These are phyloP conservation scores for Bursaphelenchus mucronatus DNA, from an alignment of 1,140 invertebrate species.

Conservation along the genomic window DNA sequence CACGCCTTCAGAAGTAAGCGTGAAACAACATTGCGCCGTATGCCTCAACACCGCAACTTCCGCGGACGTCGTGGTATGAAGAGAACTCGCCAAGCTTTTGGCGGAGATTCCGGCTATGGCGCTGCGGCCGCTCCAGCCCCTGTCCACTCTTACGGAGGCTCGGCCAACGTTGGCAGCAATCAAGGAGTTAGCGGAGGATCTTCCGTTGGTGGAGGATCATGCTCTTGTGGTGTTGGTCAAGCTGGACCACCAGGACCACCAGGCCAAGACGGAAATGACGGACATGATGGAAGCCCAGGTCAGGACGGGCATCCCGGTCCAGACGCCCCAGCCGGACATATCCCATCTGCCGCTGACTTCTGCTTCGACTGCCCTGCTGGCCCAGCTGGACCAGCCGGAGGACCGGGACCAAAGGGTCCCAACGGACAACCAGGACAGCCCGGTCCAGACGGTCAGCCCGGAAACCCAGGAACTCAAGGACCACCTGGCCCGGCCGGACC, in stretches of 20 bases:
- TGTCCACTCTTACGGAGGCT: neutral
- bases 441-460: neutral
- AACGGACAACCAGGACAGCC: neutral
- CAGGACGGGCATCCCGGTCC: conserved; percentile 26
- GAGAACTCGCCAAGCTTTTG: neutral
- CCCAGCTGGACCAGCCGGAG: conserved; percentile 4
- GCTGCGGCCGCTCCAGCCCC: conserved; percentile 13
- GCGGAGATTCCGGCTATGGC: neutral
- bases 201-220: conserved; percentile 5
- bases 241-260: conserved; percentile 10
- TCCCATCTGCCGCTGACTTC: conserved; percentile 23
- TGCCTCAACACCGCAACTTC: conserved; percentile 1
- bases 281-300: conserved; percentile 6
- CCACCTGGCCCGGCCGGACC: conserved; percentile 4
- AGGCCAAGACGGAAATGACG: conserved; percentile 17
- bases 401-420: neutral
- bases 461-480: conserved; percentile 6
- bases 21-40: neutral
- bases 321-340: conserved; percentile 27
- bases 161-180: conserved; percentile 10
- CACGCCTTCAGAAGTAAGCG: conserved; percentile 2
- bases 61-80: conserved; percentile 10
- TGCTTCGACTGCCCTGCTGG: conserved; percentile 36
- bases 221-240: conserved; percentile 22
- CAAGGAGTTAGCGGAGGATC: conserved; percentile 4